Percentiles rank a stretch among this genome's conserved stretches.
phyloP scores from a whole-genome alignment of 2,113 vertebrate genomes.

The Nycticebus coucang region DNA sequence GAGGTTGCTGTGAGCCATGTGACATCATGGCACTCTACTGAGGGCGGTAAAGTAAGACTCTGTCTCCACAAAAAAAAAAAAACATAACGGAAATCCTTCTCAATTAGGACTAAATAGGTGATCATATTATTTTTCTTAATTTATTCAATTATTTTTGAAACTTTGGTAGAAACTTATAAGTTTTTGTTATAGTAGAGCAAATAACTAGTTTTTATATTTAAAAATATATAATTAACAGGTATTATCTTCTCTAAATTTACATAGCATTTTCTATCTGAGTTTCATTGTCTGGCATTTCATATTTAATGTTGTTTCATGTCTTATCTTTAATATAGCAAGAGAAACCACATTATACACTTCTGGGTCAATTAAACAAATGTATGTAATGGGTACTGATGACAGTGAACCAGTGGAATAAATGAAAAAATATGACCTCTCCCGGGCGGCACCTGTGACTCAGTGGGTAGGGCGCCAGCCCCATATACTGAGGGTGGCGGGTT shows the following conservation, averaged over 20 bases:
- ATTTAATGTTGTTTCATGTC: background rate
- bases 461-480: no score
- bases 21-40: no score
- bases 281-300: background rate
- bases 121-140: background rate
- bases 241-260: background rate
- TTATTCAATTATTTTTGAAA: background rate
- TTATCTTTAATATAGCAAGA: background rate
- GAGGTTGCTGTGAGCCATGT: no score
- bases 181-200: background rate
- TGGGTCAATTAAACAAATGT: background rate
- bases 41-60: no score
- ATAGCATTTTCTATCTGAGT: background rate
- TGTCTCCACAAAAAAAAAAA: no score
- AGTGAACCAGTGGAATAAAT: background rate
- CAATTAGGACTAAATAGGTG: background rate
- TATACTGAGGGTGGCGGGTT: no score
- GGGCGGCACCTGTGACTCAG: no score
- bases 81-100: background rate
- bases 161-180: background rate
- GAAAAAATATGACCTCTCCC: background rate
- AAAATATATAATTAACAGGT: background rate
- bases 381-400: background rate
- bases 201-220: background rate
- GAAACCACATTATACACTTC: background rate